Conservation (phyloP, 2,888 invertebrate genomes). For the Antheraea yamamai region DNA sequence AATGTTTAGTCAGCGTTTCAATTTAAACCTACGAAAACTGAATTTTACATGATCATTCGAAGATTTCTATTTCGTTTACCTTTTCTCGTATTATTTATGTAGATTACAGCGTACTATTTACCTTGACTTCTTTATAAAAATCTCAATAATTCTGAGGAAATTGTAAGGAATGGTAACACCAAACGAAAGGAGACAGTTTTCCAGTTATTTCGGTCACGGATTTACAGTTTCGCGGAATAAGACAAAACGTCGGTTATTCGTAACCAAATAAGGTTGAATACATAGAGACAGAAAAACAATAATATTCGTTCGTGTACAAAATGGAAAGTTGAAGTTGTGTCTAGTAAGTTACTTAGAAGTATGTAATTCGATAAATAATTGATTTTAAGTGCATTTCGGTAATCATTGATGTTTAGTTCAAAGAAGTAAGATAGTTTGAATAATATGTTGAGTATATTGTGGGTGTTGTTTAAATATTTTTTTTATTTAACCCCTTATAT, state of each 20-base stretch:
- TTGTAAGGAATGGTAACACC: conserved; percentile 24
- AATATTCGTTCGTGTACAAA: neutral
- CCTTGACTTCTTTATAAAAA: neutral
- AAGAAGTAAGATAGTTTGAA: too few species aligned
- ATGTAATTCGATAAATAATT: neutral
- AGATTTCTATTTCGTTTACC: too few species aligned
- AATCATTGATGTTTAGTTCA: too few species aligned
- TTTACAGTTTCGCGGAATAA: conserved; percentile 57
- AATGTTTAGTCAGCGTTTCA: too few species aligned
- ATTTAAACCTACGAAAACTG: too few species aligned
- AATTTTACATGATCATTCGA: too few species aligned
- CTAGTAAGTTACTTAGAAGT: neutral
- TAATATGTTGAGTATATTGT: too few species aligned
- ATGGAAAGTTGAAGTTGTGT: neutral
- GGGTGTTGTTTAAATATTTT: too few species aligned
- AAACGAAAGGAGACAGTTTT: conserved; percentile 35
- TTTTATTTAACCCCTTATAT: too few species aligned
- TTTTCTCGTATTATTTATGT: too few species aligned
- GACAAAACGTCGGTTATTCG: conserved; percentile 49
- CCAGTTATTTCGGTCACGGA: conserved; percentile 65
- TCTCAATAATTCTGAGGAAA: conserved; percentile 26
- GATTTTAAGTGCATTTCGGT: neutral
- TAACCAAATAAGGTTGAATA: conserved; percentile 11
- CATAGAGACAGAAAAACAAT: neutral
- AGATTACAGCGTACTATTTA: neutral